Evolutionary conservation across 1,140 invertebrate genomes (phyloP).

Genomic region (Lanistes nyassanus): DNA sequence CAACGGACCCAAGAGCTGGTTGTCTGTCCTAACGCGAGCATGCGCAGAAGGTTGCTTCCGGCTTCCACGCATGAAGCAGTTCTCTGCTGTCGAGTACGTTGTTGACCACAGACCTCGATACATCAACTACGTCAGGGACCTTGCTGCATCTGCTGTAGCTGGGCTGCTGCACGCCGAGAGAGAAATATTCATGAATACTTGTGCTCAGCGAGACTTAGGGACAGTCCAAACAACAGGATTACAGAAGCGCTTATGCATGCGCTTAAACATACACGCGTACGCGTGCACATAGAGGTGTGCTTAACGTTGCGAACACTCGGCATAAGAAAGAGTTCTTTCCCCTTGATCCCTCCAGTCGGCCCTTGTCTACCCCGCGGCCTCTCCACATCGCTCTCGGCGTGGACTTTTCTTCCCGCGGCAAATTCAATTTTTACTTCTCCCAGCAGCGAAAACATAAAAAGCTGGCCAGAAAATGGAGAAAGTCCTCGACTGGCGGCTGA

Average conservation of each 20-base stretch:
- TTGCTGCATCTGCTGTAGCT: no score
- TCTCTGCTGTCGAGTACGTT: no score
- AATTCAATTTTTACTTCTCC: conserved; percentile 22
- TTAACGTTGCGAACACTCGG: no score
- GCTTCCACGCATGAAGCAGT: no score
- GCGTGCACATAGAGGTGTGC: neutral
- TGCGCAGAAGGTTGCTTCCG: no score
- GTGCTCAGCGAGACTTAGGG: no score
- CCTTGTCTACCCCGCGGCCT: neutral
- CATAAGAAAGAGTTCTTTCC: neutral
- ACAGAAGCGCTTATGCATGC: conserved; percentile 4
- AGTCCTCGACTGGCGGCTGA: conserved; percentile 21
- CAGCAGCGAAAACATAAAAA: conserved; percentile 17
- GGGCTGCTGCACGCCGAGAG: no score
- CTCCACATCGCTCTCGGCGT: neutral
- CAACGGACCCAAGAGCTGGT: no score
- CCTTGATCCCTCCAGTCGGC: neutral
- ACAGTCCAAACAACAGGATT: neutral
- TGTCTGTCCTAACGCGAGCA: no score
- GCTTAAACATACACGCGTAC: conserved; percentile 7
- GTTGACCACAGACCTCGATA: no score
- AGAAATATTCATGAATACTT: no score
- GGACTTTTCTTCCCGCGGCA: neutral
- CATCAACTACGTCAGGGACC: no score
- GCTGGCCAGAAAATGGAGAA: conserved; percentile 23